Base-by-base conservation (phyloP, 2,797 vertebrate genomes). In the Anolis apletophallus region DNA sequence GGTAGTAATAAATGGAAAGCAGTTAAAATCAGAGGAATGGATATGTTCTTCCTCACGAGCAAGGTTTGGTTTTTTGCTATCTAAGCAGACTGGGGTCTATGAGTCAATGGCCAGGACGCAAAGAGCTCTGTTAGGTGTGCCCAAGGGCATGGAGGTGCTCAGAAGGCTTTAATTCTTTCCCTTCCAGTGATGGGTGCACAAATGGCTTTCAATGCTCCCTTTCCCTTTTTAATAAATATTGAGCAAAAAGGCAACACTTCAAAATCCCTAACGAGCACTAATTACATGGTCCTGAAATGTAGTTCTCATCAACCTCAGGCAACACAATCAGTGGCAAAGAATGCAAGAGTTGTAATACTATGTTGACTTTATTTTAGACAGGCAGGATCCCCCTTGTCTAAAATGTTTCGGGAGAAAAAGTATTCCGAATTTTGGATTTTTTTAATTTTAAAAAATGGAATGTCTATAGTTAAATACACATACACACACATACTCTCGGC, bases 1-100 rank as follows among this genome's bases (percentile, higher is more conserved):
- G 29, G n/a, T 82, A 55, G 61, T 36, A 87, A 90, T 80, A 80
- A 88, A 2, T 76, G 74, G 40, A 77, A 85, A 78, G 23, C 85
- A 14, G 73, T 16, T 55, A 21, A 36, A 80, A 89, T 59, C 2
- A 13, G 57, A 88, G 32, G 67, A 21, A 10, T 21, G 21, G 0
- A 0, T n/a, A n/a, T n/a, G n/a, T 21, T 89, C 36, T 16, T 69
- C 26, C 16, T 61, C 32, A 34, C n/a, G 50, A 86, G 84, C 71
- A 81, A 17, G 57, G 29, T 75, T 85, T 73, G 16, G 32, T 32
- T 67, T 17, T 77, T 11, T 84, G 5, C 54, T 36, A 26, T 67
- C 29, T 71, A 32, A n/a, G 21, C 54, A 36, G 26, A 80, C 19
- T n/a, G 46, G 5, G 12, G 50, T 64, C 59, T 81, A n/a, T 54